Evolutionary conservation across 2,113 vertebrate species (phyloP).

Genomic region (Otocyon megalotis): DNA sequence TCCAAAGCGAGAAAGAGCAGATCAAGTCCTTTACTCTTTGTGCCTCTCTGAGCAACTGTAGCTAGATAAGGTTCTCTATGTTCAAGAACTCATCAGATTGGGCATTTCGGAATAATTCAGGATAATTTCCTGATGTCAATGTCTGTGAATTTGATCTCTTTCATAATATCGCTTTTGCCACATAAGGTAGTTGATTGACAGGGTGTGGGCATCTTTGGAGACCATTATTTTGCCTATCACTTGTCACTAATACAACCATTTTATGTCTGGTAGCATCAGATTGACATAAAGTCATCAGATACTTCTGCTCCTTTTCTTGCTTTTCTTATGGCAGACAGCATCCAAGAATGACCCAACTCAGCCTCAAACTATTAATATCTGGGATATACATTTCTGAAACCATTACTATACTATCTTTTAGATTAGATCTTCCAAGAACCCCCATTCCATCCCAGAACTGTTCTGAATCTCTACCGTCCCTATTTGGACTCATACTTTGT

Average conservation of each 20-base stretch:
- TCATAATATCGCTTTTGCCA: neutral
- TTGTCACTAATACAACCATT: neutral
- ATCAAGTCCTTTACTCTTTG: neutral
- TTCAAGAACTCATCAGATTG: neutral
- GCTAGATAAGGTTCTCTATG: neutral
- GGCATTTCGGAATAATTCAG: neutral
- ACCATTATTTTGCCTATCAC: neutral
- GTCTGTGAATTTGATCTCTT: neutral
- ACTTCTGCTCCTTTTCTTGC: neutral
- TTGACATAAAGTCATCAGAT: neutral
- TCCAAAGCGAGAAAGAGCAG: neutral
- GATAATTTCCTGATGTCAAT: neutral
- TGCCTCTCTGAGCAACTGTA: neutral
- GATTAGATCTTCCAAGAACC: neutral
- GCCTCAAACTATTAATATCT: neutral
- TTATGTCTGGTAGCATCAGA: neutral
- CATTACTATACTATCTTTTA: neutral
- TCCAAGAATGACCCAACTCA: neutral
- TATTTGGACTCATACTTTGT: neutral
- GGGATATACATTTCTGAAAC: neutral
- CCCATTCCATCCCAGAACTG: neutral
- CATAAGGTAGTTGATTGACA: neutral
- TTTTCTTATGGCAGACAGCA: neutral
- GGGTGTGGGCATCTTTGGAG: fast-evolving
- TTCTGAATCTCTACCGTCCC: neutral